Percentiles rank a stretch among this genome's conserved stretches.
These are phyloP conservation scores for Ctenosaura bakeri DNA, from an alignment of 2,797 vertebrate species.

Conservation along the genomic window DNA sequence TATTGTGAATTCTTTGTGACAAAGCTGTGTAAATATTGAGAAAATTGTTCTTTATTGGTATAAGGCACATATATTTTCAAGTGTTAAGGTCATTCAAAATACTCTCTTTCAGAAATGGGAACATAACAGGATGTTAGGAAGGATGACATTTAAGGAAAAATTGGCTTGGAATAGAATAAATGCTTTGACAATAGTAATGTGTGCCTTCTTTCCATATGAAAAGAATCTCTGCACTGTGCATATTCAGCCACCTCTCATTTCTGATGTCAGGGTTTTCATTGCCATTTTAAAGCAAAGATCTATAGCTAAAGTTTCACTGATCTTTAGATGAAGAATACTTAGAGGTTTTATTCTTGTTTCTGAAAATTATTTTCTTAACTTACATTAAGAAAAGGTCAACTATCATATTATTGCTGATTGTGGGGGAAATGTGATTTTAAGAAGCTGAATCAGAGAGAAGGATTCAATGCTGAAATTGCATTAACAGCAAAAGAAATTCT, in stretches of 20 bases:
- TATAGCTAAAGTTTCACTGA: constrained; percentile 13
- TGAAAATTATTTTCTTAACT: constrained; percentile 61
- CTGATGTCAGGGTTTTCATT: constrained; percentile 33
- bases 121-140: constrained; percentile 2
- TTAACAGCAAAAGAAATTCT: constrained; percentile 67
- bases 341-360: constrained; percentile 46
- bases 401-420: constrained; percentile 59
- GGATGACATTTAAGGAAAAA: not conserved
- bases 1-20: not conserved
- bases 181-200: not conserved
- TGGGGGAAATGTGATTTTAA: constrained; percentile 54
- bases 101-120: constrained; percentile 5
- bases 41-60: not conserved
- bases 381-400: constrained; percentile 70
- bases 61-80: not conserved
- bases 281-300: constrained; percentile 26
- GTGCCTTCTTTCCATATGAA: constrained; percentile 14
- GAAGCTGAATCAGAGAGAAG: constrained; percentile 46
- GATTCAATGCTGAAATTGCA: constrained; percentile 55
- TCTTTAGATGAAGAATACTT: constrained; percentile 39
- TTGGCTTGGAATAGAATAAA: constrained; percentile 12
- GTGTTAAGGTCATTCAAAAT: not conserved
- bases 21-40: not conserved
- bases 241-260: constrained; percentile 13
- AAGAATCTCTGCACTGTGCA: constrained; percentile 5